A percentile compares a stretch with the other conserved stretches of the same genome.
phyloP scores from a whole-genome alignment of 2,888 invertebrate genomes.

The Hirtodrosophila trivittata region DNA sequence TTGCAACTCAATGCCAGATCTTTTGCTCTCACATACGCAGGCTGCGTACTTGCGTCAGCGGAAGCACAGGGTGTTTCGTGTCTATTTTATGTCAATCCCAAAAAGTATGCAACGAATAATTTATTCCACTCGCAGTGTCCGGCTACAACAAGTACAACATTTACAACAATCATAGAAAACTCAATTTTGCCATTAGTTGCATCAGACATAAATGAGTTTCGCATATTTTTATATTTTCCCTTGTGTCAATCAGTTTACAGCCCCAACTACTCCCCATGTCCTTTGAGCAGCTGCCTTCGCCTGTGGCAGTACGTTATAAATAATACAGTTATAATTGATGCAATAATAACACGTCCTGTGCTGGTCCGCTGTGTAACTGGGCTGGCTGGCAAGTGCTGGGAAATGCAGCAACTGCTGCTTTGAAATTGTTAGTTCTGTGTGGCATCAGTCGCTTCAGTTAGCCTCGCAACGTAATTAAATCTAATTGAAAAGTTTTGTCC shows the following conservation, averaged over 20 bases:
- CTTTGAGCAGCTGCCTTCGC: not conserved
- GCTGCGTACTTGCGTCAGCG: too few species aligned
- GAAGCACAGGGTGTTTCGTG: constrained; percentile 23
- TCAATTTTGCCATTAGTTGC: constrained; percentile 23
- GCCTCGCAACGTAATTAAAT: constrained; percentile 55
- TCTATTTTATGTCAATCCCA: constrained; percentile 13
- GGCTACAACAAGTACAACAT: constrained; percentile 5
- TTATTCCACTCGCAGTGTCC: constrained; percentile 20
- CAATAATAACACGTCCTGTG: constrained; percentile 43
- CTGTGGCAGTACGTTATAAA: constrained; percentile 18
- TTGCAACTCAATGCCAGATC: too few species aligned
- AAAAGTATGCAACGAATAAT: constrained; percentile 53
- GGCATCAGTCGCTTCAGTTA: constrained; percentile 3
- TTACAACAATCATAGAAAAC: not conserved
- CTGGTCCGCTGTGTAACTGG: not conserved
- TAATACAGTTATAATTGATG: constrained; percentile 63
- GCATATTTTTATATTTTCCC: constrained; percentile 48
- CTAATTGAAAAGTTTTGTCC: constrained; percentile 64
- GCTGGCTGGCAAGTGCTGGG: too few species aligned
- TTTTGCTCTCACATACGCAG: too few species aligned
- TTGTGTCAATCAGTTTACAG: not conserved
- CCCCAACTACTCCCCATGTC: too few species aligned
- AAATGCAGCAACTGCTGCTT: constrained; percentile 8
- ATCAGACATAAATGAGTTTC: constrained; percentile 54
- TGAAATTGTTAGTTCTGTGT: constrained; percentile 17